Evolutionary conservation across 2,113 vertebrate genomes (phyloP), one percentile per base, ranked within the genome.

Genomic region (Ceratotherium simum): DNA sequence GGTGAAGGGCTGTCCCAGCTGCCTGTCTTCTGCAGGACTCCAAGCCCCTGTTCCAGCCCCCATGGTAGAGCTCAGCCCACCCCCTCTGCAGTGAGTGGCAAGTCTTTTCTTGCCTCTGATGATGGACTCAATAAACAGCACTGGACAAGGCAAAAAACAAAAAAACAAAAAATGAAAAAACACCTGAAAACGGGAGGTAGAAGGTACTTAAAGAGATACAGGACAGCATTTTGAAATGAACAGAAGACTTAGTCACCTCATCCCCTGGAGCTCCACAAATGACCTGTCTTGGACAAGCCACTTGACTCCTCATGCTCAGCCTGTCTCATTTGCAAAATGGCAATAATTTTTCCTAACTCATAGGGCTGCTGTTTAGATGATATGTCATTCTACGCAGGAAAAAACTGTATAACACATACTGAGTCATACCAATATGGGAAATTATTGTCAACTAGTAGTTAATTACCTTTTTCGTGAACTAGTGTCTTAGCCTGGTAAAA

Each of bases 71-170:
- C 75, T 93, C 21, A 29, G 88, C 96, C 79, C 80, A 2, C 84
- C 82, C 31, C 51, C 91, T 97, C 48, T 79, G 92, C 62, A 81
- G 94, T 81, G 10, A 76, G 70, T 5, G 51, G 17, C n/a, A 42
- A 58, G 31, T 69, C 79, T 62, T 33, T 72, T 70, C 46, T 42
- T 65, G 36, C 42, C 33, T 83, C 69, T 29, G 58, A 76, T 64
- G 31, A 62, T 21, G 20, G 83, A 96, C 39, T 69, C 46, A 97
- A 95, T 95, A 90, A 98, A 96, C 14, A 84, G 46, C 62, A 93
- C 65, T 91, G 76, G 46, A 87, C 2, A 42, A 62, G 39, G 39
- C 69, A 42, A 39, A 39, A 13, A 62, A 82, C 25, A 18, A 31
- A 82, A 82, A 12, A 21, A 20, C 25, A 23, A 23, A 14, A 5